Evolutionary conservation across 2,113 vertebrate species (phyloP), one percentile per base, ranked within the genome.

Genomic region (Sisor rabdophorus): DNA sequence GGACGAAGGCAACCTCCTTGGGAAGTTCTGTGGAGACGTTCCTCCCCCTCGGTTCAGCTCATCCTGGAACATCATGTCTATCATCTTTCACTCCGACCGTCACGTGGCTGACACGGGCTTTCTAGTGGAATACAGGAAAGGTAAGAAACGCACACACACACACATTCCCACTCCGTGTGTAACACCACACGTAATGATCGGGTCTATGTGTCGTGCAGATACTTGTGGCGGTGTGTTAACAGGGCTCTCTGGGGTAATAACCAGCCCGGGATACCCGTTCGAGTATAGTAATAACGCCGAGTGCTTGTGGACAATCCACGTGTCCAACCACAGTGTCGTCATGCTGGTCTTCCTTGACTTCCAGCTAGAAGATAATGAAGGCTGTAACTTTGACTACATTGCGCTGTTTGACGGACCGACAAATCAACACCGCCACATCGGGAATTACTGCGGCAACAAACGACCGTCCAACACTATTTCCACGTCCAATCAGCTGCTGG

Each of bases 21-120:
- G 97, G 58, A 93, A 90, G 73, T 99, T 96, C 89, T 99, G 97
- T 0, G 96, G 97, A 15, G 91, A 70, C 77, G 88, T 85, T 55
- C 86, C 88, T 5, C 97, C 96, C 0, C 96, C 96, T 0, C 91
- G 93, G 81, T 96, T 98, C 84, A 92, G 95, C 71, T 98, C 96
- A 0, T 95, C 96, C 64, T 99, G 97, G 97, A 96, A 99, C 0
- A 91, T 98, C 85, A 94, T 99, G 93, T 94, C 94, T 0, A 86
- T 99, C 19, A 59, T 96, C 83, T 99, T 99, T 86, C 95, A 86
- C 83, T 98, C 97, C 0, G 97, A 99, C 82, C 95, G 94, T 4
- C 96, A 99, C 0, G 96, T 99, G 88, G 94, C 94, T 82, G 89
- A 92, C 83, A 91, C 15, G 0, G 97, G 97, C 74, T 99, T 99